Percentiles rank a stretch among this genome's conserved stretches.
phyloP scores from a whole-genome alignment of 2,113 vertebrate genomes.

The Diadophis punctatus region DNA sequence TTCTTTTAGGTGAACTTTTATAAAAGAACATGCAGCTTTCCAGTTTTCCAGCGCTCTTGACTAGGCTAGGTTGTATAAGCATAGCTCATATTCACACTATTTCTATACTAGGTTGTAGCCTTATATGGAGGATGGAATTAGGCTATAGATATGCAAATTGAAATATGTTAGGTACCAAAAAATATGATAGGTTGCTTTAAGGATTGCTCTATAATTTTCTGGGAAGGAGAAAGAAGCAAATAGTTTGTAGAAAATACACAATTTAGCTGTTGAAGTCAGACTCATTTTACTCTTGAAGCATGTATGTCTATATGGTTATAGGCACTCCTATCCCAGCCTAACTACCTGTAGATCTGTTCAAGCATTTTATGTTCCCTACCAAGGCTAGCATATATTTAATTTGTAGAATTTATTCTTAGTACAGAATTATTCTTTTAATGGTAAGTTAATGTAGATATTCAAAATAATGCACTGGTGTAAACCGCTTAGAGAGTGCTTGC shows the following conservation, averaged over 20 bases:
- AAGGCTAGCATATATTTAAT: not conserved
- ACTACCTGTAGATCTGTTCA: not conserved
- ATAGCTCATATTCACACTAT: not conserved
- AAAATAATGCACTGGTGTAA: too few species aligned
- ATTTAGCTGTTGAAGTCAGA: not conserved
- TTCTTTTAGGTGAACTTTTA: not conserved
- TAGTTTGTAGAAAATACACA: not conserved
- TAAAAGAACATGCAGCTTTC: not conserved
- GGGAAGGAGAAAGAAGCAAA: not conserved
- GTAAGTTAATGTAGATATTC: not conserved
- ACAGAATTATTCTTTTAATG: not conserved
- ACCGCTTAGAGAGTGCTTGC: too few species aligned
- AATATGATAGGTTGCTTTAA: not conserved
- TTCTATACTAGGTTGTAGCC: not conserved
- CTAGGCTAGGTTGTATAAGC: not conserved
- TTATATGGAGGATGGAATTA: not conserved
- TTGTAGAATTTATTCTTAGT: not conserved
- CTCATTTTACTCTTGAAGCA: not conserved
- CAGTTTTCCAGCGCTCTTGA: not conserved
- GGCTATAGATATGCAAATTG: not conserved
- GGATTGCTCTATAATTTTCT: not conserved
- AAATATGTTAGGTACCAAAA: not conserved
- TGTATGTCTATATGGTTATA: not conserved
- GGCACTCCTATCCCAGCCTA: not conserved
- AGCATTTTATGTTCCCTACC: not conserved